Base-by-base conservation (phyloP, 2,113 vertebrate species). In the Lamprologus ornatipinnis region DNA sequence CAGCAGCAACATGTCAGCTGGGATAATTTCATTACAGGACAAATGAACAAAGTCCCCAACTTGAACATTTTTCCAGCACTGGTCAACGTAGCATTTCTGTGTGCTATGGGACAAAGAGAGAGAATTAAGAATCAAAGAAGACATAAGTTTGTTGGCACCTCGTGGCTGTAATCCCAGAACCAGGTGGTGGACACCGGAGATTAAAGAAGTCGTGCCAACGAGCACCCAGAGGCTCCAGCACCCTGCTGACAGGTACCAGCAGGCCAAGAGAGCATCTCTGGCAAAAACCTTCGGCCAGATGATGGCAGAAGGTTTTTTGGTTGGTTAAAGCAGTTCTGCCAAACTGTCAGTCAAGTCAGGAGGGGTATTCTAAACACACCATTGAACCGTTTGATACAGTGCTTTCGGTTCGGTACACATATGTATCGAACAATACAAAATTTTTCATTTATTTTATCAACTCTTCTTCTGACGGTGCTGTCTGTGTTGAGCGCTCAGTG, bases 1-100 rank as follows among this genome's bases (percentile, higher is more conserved):
- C 10, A 99, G 95, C 91, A 99, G 92, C 73, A 99, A 95, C 96
- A 99, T 96, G 90, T 99, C 98, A 55, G 98, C 98, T 55, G 98
- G 98, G 89, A 98, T 97, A 80, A 98, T 96, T 89, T 99, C 98
- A 12, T 99, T 98, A 88, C 97, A 97, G 31, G 96, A 97, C 58
- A 99, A 96, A 14, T 95, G 96, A 28, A 99, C 93, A 7, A 99
- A 97, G 94, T 99, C 98, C 3, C 98, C 98, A 8, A 99, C 98
- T 1, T 79, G 92, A 21, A 99, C 95, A 5, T 99, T 97, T 91
- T 98, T 98, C 98, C 98, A 99, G 87, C 93, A 87, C 9, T 87
- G 90, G n/a, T 97, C 96, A 19, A 95, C 2, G 15, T 98, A 99
- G 55, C 85, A 92, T 82, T 96, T 96, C 86, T 97, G 95, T 84